These are phyloP conservation scores for Whitmania pigra DNA, from an alignment of 1,140 invertebrate species.

Conservation along the genomic window DNA sequence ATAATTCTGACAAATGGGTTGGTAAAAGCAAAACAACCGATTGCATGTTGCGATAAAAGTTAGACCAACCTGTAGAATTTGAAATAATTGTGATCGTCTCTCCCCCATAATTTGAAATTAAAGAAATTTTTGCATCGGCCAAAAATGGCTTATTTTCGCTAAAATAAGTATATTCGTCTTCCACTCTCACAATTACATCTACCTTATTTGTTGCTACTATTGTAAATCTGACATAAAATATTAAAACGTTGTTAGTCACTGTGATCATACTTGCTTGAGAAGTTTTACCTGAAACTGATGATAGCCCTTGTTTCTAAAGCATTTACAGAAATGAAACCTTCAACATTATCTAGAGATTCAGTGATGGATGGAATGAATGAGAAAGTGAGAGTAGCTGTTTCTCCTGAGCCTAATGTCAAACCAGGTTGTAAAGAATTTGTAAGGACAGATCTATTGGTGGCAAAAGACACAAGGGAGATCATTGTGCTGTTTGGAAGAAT, in stretches of 20 bases:
- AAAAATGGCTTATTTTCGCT: slow-evolving; percentile 25
- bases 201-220: slow-evolving; percentile 20
- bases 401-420: slow-evolving; percentile 19
- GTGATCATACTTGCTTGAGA: no score
- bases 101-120: slow-evolving; percentile 19
- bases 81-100: slow-evolving; percentile 14
- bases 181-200: slow-evolving; percentile 25
- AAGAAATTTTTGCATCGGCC: slow-evolving; percentile 22
- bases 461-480: slow-evolving; percentile 25
- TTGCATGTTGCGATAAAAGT: no score
- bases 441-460: neutral
- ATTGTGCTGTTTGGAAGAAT: slow-evolving; percentile 22
- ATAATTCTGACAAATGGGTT: no score
- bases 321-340: slow-evolving; percentile 24
- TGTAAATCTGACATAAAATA: slow-evolving; percentile 10
- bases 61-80: slow-evolving; percentile 24
- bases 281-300: neutral
- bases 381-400: slow-evolving; percentile 19
- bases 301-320: slow-evolving; percentile 17
- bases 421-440: slow-evolving; percentile 1
- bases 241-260: no score
- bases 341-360: slow-evolving; percentile 22
- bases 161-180: slow-evolving; percentile 31
- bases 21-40: no score
- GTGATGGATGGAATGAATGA: neutral